Evolutionary conservation across 2,888 invertebrate genomes (phyloP).

Genomic region (Chalcosyrphus nemorum): DNA sequence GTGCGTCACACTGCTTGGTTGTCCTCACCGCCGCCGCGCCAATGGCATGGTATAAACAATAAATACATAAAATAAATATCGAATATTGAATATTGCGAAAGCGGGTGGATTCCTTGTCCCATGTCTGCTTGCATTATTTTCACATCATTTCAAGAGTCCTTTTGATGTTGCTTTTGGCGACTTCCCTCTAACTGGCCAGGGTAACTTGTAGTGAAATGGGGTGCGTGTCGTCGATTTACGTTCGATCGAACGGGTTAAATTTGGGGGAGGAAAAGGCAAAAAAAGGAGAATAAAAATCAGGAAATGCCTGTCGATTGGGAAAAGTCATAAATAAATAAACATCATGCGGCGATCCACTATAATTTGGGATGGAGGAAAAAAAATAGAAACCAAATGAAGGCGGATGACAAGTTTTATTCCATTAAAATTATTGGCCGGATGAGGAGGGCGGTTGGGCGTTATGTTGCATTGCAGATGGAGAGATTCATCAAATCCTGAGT

Average conservation of each 20-base stretch:
- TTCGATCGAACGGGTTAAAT: constrained; percentile 31
- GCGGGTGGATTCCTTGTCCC: not conserved
- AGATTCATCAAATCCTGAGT: constrained; percentile 44
- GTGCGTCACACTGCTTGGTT: not conserved
- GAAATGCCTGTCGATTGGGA: constrained; percentile 50
- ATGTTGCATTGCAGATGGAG: constrained; percentile 21
- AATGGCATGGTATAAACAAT: constrained; percentile 18
- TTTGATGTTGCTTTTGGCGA: constrained; percentile 49
- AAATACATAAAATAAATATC: constrained; percentile 52
- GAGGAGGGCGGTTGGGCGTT: not conserved
- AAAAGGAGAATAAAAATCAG: constrained; percentile 44
- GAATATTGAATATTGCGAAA: constrained; percentile 52
- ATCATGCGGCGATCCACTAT: constrained; percentile 56
- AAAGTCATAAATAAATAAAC: constrained; percentile 69
- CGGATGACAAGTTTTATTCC: constrained; percentile 74
- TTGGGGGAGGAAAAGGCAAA: constrained; percentile 39
- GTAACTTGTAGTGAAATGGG: constrained; percentile 18
- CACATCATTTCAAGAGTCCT: constrained; percentile 52
- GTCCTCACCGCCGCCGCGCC: not conserved
- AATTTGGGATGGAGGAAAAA: constrained; percentile 23
- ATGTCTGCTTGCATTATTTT: constrained; percentile 29
- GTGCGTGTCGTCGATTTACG: constrained; percentile 5
- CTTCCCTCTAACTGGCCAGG: constrained; percentile 3
- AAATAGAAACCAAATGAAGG: constrained; percentile 52
- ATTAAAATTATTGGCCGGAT: constrained; percentile 70